Evolutionary conservation across 2,113 vertebrate species (phyloP).

Genomic region (Apistogramma diplotaenia): DNA sequence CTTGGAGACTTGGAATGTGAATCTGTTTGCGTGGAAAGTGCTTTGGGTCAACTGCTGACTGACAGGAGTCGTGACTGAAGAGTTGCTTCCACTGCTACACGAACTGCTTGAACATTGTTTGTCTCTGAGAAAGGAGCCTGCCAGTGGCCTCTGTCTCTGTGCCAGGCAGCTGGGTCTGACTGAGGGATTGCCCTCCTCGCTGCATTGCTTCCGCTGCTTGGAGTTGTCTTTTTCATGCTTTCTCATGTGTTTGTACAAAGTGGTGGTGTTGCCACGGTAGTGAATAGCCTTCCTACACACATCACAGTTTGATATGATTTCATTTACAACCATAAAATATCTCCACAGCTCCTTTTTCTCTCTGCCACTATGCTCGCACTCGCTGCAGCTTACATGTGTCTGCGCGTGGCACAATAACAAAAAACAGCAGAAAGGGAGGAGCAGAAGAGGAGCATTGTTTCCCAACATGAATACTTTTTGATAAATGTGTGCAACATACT

Average conservation of each 20-base stretch:
- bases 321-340: background rate
- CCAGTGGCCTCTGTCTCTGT: no score
- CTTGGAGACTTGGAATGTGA: background rate
- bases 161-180: no score
- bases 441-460: background rate
- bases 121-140: no score
- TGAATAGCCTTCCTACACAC: background rate
- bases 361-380: no score
- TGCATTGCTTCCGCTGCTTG: no score
- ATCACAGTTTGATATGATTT: background rate
- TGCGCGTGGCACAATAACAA: background rate
- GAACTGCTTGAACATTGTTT: no score
- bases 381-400: no score
- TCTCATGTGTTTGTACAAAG: background rate
- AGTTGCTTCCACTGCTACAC: no score
- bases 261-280: background rate
- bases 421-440: background rate
- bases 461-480: background rate
- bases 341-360: no score
- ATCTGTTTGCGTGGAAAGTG: background rate
- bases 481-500: background rate
- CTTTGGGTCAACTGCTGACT: background rate
- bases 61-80: no score
- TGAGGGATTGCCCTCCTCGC: no score
- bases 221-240: background rate